These are phyloP conservation scores for Illadopsis cleaveri DNA, from an alignment of 2,113 vertebrate genomes.

Conservation along the genomic window DNA sequence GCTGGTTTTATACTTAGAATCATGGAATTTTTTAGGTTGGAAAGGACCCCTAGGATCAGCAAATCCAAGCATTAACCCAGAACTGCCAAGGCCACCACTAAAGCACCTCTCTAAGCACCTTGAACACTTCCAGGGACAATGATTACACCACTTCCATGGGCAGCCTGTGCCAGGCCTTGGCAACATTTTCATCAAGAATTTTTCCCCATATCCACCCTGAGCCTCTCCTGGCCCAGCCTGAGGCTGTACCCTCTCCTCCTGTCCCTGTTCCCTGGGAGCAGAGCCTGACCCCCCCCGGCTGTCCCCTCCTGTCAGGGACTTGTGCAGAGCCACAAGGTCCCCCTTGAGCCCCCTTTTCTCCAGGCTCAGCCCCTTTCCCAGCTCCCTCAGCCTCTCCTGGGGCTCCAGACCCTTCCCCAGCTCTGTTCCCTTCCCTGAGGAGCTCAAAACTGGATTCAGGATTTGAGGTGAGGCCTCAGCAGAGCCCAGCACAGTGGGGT, in stretches of 20 bases:
- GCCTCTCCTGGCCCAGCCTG: neutral
- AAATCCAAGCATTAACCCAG: neutral
- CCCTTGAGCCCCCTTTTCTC: neutral
- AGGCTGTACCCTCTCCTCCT: neutral
- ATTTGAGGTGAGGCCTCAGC: neutral
- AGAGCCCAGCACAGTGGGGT: neutral
- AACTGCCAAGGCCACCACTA: neutral
- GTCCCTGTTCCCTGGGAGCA: neutral
- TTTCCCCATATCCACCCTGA: neutral
- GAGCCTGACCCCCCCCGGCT: neutral
- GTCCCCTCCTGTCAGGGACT: neutral
- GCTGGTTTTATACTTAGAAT: neutral
- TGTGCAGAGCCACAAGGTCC: neutral
- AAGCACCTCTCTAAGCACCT: neutral
- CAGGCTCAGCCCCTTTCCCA: neutral
- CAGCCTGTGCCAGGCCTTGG: neutral
- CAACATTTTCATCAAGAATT: neutral
- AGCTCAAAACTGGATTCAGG: neutral
- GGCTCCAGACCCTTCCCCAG: neutral
- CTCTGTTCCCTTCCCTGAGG: rapidly evolving
- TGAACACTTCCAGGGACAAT: neutral
- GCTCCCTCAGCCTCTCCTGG: neutral
- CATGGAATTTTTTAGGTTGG: neutral
- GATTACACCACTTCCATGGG: neutral
- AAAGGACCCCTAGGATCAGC: neutral